phyloP scores from a whole-genome alignment of 2,113 vertebrate genomes.

The Dolichallabes microphthalmus region DNA sequence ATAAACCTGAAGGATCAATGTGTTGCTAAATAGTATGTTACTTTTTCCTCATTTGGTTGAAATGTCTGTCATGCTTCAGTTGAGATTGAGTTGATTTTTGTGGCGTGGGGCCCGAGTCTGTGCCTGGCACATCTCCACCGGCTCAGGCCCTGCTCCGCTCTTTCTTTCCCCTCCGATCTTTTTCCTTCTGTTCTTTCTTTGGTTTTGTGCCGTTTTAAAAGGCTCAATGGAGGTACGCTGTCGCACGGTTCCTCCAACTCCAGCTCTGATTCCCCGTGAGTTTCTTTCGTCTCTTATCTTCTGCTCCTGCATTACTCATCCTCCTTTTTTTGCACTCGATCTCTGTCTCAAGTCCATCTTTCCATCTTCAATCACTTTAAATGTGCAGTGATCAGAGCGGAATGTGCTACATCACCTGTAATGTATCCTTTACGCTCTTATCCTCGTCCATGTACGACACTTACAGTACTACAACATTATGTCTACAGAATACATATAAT shows the following conservation, averaged over 20 bases:
- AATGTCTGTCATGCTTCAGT: constrained; percentile 40
- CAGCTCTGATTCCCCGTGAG: constrained; percentile 98
- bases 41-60: constrained; percentile 36
- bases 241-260: constrained; percentile 94
- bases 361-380: constrained; percentile 20
- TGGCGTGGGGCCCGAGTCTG: constrained; percentile 48
- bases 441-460: neutral
- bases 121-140: constrained; percentile 45
- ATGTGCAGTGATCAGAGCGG: constrained; percentile 26
- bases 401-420: constrained; percentile 7
- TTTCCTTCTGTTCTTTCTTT: constrained; percentile 64
- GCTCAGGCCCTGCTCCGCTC: constrained; percentile 57
- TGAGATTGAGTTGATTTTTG: constrained; percentile 39
- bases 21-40: constrained; percentile 37
- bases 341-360: constrained; percentile 8
- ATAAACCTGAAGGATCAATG: constrained; percentile 37
- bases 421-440: neutral
- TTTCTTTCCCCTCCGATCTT: constrained; percentile 59
- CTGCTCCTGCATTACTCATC: constrained; percentile 53
- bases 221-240: constrained; percentile 89
- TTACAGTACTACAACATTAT: neutral
- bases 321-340: constrained; percentile 31
- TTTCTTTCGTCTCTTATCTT: constrained; percentile 79
- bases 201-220: constrained; percentile 97
- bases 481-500: neutral